Base-by-base conservation (phyloP, 2,797 vertebrate genomes). In the Rhynchonycteris naso region DNA sequence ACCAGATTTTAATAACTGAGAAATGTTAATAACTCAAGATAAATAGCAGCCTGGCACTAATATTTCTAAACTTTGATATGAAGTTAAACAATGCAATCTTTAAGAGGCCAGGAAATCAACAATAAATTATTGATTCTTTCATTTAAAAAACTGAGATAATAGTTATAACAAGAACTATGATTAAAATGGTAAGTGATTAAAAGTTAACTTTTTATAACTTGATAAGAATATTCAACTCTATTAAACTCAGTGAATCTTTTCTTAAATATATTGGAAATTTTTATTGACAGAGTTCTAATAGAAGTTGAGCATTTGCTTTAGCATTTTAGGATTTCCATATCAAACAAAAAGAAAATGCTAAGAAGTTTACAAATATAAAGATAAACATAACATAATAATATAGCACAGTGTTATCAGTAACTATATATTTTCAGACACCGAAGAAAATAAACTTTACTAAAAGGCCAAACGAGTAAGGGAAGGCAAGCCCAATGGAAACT, bases 21-120 rank as follows among this genome's bases (percentile, higher is more conserved):
- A 93, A 96, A 92, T 93, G 38, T 82, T 96, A 96, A 96, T 85
- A 95, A 79, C 26, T 59, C 54, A 90, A 83, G 74, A 95, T 83
- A 97, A 93, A 95, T 68, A 92, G n/a, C 11, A 91, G 30, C 58
- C 35, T 74, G 75, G 6, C 18, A 84, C 14, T 88, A 79, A n/a
- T 72, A 91, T 91, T 94, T 93, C 43, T 91, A 81, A 92, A 89
- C 81, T 90, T 71, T 82, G 24, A 92, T 76, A 96, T 96, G 61
- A 96, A 94, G 86, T 78, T 95, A 80, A 93, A 93, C 35, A 88
- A 86, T 7, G 2, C 21, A 85, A 85, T 92, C 19, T 94, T 92
- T 94, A 79, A 92, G 21, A 96, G 58, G 90, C 12, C 0, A 5
- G 69, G 56, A 52, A 93, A 66, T 3, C 68, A 50, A 86, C 3